phyloP scores from a whole-genome alignment of 2,113 vertebrate species.

The Ptilorrhoa leucosticta region DNA sequence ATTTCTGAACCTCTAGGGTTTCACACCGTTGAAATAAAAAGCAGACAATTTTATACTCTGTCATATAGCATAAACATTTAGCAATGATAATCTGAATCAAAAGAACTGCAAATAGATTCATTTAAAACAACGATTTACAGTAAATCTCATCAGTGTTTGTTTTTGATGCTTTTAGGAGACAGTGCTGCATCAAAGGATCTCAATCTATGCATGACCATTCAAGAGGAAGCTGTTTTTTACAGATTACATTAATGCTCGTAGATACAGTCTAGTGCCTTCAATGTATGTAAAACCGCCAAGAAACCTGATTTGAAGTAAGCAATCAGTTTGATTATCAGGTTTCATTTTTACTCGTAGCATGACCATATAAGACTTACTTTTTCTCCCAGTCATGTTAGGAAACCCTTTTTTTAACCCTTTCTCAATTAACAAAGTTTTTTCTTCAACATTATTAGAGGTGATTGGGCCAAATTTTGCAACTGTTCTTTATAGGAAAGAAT shows the following conservation, averaged over 20 bases:
- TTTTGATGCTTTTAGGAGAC: neutral
- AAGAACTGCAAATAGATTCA: neutral
- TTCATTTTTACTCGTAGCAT: neutral
- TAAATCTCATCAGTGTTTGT: neutral
- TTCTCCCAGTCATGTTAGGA: neutral
- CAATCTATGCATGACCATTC: neutral
- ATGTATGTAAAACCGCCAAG: neutral
- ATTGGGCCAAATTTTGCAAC: neutral
- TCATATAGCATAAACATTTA: neutral
- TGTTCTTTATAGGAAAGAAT: neutral
- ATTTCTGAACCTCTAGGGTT: neutral
- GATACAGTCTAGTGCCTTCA: neutral
- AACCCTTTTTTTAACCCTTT: neutral
- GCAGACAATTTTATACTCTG: neutral
- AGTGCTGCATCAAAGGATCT: neutral
- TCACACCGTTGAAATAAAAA: neutral
- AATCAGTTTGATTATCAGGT: neutral
- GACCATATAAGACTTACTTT: neutral
- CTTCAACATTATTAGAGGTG: neutral
- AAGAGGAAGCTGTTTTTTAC: constrained; percentile 18
- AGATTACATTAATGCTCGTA: neutral
- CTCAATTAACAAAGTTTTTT: neutral
- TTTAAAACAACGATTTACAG: neutral
- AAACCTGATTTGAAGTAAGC: neutral
- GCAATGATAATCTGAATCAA: neutral